Percentiles rank a stretch among this genome's conserved stretches.
phyloP scores from a whole-genome alignment of 1,140 invertebrate genomes.

The Watersipora subatra region DNA sequence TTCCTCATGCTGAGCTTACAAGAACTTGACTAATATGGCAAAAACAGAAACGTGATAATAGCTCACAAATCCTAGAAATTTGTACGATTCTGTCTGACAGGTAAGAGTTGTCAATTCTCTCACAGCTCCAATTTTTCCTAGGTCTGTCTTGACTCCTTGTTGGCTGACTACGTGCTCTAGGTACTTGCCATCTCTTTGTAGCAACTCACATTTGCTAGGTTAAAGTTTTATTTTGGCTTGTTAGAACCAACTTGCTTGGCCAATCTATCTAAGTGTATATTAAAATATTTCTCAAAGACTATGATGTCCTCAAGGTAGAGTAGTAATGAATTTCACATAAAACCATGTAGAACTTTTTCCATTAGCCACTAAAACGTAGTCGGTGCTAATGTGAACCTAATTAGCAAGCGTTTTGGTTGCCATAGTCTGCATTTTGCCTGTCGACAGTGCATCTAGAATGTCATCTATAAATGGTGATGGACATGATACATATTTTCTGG shows the following conservation, averaged over 20 bases:
- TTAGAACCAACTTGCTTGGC: constrained; percentile 6
- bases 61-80: constrained; percentile 10
- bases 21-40: constrained; percentile 15
- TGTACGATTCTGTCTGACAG: constrained; percentile 8
- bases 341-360: constrained; percentile 13
- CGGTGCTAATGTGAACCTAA: no score
- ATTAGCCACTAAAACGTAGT: constrained; percentile 19
- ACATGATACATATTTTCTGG: no score
- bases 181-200: constrained; percentile 10
- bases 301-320: constrained; percentile 14
- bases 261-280: constrained; percentile 5
- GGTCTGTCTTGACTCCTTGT: constrained; percentile 11
- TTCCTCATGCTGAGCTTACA: constrained; percentile 16
- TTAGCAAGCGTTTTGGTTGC: no score
- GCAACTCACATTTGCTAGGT: constrained; percentile 11
- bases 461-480: no score
- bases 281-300: background rate
- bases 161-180: constrained; percentile 10
- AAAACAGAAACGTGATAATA: constrained; percentile 12
- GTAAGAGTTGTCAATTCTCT: constrained; percentile 9
- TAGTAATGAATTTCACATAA: constrained; percentile 7
- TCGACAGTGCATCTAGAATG: no score
- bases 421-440: no score
- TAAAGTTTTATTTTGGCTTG: constrained; percentile 9
- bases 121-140: constrained; percentile 12